A percentile compares a stretch with the other conserved stretches of the same genome.
Conservation (phyloP, 1,140 invertebrate species). For the Phymastichus coffea region DNA sequence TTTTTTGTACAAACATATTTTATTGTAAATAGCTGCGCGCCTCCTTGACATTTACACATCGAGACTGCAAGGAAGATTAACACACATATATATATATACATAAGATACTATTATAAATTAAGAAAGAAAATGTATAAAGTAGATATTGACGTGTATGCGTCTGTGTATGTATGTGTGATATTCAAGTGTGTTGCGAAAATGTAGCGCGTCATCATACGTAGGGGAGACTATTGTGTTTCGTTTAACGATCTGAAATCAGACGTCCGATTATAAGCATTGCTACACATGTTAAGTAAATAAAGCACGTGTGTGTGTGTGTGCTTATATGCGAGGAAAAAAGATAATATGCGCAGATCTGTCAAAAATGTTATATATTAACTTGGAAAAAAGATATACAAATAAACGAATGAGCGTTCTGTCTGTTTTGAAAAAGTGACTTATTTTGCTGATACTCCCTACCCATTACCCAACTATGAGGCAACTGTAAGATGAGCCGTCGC, state of each 20-base stretch:
- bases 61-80: too few relatives aligned
- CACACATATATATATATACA: too few relatives aligned
- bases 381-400: conserved; percentile 30
- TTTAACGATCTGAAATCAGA: background rate
- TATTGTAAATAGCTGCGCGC: conserved; percentile 48
- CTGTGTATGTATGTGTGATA: conserved; percentile 12
- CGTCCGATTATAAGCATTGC: conserved; percentile 11
- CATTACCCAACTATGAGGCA: too few relatives aligned
- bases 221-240: conserved; percentile 1
- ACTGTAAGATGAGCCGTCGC: too few relatives aligned
- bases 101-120: too few relatives aligned
- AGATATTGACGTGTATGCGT: background rate
- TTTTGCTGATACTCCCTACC: conserved; percentile 11
- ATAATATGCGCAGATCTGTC: background rate
- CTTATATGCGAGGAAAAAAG: background rate
- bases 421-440: conserved; percentile 43
- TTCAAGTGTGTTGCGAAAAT: conserved; percentile 1
- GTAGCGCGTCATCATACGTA: too few relatives aligned
- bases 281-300: conserved; percentile 23
- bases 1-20: conserved; percentile 51
- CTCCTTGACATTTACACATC: too few relatives aligned
- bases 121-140: conserved; percentile 9
- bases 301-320: background rate
- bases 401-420: conserved; percentile 41
- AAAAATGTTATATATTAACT: conserved; percentile 32